These are phyloP conservation scores for Falco biarmicus DNA, from an alignment of 2,797 vertebrate genomes.

Conservation along the genomic window DNA sequence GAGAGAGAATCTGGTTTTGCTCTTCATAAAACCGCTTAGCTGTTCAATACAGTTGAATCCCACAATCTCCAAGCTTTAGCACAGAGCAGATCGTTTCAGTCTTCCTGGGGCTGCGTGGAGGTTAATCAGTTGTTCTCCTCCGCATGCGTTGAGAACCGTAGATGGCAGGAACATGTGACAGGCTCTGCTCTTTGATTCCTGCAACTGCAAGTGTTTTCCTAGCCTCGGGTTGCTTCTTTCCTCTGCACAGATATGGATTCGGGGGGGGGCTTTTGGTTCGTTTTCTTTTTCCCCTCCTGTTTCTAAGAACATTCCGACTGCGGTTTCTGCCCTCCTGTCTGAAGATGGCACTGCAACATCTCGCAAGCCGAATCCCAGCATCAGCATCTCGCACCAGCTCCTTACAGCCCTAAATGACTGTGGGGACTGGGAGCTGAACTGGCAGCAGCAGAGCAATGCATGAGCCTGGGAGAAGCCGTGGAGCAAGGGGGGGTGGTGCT, in stretches of 20 bases:
- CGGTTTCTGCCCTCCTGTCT: slow-evolving; percentile 35
- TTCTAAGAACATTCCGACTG: fast-evolving
- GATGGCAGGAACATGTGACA: background rate
- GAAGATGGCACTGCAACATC: slow-evolving; percentile 70
- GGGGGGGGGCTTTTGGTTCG: background rate
- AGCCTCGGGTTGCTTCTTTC: background rate
- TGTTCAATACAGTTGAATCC: background rate
- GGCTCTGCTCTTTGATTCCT: background rate
- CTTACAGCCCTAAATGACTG: background rate
- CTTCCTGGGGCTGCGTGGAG: background rate
- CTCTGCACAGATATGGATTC: background rate
- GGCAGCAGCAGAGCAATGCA: background rate
- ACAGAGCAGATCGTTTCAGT: background rate
- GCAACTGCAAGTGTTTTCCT: background rate
- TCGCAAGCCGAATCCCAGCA: background rate
- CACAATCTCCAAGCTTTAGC: background rate
- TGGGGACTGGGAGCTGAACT: background rate
- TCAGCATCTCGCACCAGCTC: background rate
- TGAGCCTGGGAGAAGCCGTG: background rate
- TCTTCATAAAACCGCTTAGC: background rate
- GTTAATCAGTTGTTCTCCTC: background rate
- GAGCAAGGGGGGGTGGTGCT: background rate
- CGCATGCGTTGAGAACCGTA: fast-evolving
- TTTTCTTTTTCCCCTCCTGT: background rate
- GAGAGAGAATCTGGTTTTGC: background rate